Conservation (phyloP, 2,888 invertebrate species). For the Cataglyphis albicans region DNA sequence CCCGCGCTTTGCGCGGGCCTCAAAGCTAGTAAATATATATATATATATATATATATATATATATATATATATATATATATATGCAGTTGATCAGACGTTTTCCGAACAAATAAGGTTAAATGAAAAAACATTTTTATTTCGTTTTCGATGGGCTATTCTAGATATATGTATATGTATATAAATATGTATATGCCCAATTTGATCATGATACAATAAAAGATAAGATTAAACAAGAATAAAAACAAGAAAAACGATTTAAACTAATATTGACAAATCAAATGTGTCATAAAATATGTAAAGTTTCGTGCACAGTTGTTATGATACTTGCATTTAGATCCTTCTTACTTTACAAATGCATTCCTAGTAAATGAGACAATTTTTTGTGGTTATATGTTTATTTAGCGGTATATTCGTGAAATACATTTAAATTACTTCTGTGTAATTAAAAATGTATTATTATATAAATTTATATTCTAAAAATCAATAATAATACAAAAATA, state of each 20-base stretch:
- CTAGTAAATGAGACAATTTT: neutral
- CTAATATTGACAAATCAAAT: neutral
- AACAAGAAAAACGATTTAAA: neutral
- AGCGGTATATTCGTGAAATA: neutral
- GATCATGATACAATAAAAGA: neutral
- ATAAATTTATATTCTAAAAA: neutral
- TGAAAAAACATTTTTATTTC: too few relatives aligned
- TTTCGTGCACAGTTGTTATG: neutral
- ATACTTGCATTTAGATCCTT: neutral
- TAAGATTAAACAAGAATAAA: neutral
- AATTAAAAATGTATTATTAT: neutral
- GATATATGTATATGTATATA: neutral
- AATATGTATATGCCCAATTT: neutral
- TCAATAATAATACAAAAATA: neutral
- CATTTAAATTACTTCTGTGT: neutral
- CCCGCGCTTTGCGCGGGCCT: too few relatives aligned
- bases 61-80: too few relatives aligned
- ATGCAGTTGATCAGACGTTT: too few relatives aligned
- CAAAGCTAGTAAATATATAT: too few relatives aligned
- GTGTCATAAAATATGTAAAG: neutral
- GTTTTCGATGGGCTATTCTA: too few relatives aligned
- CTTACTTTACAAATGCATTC: neutral
- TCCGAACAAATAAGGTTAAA: too few relatives aligned
- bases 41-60: too few relatives aligned
- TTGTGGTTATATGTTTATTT: neutral